These are phyloP conservation scores for Pollenia labialis DNA, from an alignment of 2,888 invertebrate species.

Conservation along the genomic window DNA sequence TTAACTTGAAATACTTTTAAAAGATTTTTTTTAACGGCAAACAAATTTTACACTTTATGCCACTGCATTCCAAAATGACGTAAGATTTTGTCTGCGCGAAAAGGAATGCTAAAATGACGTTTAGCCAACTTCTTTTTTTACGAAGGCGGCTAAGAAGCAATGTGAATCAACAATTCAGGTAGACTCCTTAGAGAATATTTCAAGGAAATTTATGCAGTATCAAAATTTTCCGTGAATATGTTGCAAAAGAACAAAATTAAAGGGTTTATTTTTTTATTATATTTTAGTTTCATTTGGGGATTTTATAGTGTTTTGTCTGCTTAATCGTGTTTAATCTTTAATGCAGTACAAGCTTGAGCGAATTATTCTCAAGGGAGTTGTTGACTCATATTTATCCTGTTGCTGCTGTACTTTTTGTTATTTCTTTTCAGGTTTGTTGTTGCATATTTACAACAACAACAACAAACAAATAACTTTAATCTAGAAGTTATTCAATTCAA, in stretches of 20 bases:
- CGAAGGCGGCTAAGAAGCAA: too few relatives aligned
- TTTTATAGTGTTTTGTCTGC: slow-evolving; percentile 4
- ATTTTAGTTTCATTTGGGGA: slow-evolving; percentile 16
- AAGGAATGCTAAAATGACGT: not conserved
- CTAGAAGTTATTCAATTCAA: slow-evolving; percentile 60
- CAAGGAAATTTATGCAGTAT: not conserved
- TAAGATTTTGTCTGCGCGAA: slow-evolving; percentile 11
- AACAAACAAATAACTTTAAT: slow-evolving; percentile 63
- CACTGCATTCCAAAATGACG: not conserved
- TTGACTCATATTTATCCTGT: slow-evolving; percentile 66
- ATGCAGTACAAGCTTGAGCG: not conserved
- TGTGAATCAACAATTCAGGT: slow-evolving; percentile 17
- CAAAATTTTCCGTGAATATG: not conserved
- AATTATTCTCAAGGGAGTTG: slow-evolving; percentile 48
- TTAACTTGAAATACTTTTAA: too few relatives aligned
- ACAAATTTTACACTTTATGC: not conserved
- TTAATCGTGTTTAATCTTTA: not conserved
- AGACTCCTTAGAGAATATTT: slow-evolving; percentile 7
- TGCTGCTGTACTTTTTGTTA: slow-evolving; percentile 72
- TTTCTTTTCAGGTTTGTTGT: not conserved
- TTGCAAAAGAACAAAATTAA: slow-evolving; percentile 22
- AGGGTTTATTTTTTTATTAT: slow-evolving; percentile 48
- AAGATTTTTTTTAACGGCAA: not conserved
- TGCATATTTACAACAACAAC: slow-evolving; percentile 16
- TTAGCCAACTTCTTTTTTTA: not conserved